Evolutionary conservation across 1,140 invertebrate genomes (phyloP).

Genomic region (Aphis craccivora): DNA sequence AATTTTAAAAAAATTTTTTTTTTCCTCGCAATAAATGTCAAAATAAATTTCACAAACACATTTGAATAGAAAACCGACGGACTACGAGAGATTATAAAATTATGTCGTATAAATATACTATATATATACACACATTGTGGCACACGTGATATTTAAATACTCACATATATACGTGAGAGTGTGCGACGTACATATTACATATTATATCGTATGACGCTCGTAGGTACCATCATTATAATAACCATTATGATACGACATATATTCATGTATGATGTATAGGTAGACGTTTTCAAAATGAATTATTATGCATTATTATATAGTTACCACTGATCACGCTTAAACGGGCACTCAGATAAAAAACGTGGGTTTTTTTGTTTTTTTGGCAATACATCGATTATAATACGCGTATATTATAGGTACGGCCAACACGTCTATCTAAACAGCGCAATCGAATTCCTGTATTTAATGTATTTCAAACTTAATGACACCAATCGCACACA

Average conservation of each 20-base stretch:
- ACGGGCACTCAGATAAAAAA: background rate
- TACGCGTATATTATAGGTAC: background rate
- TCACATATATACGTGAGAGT: no score
- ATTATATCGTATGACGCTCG: background rate
- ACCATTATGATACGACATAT: no score
- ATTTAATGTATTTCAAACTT: background rate
- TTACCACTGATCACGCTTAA: background rate
- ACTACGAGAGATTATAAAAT: background rate
- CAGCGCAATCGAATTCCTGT: background rate
- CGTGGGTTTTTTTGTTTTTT: background rate
- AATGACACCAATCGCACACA: background rate
- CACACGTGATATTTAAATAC: background rate
- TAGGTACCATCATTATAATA: no score
- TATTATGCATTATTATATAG: background rate
- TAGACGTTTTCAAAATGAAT: background rate
- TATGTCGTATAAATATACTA: background rate
- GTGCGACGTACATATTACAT: background rate
- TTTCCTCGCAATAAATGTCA: background rate
- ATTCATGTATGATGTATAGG: background rate
- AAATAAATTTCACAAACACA: background rate
- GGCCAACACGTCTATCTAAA: background rate
- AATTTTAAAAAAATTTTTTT: background rate
- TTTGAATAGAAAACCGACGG: background rate
- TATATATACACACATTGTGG: background rate
- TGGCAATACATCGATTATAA: background rate